Percentiles rank a stretch among this genome's conserved stretches.
Evolutionary conservation across 2,797 vertebrate genomes (phyloP).

Genomic region (Aphelocoma californica): DNA sequence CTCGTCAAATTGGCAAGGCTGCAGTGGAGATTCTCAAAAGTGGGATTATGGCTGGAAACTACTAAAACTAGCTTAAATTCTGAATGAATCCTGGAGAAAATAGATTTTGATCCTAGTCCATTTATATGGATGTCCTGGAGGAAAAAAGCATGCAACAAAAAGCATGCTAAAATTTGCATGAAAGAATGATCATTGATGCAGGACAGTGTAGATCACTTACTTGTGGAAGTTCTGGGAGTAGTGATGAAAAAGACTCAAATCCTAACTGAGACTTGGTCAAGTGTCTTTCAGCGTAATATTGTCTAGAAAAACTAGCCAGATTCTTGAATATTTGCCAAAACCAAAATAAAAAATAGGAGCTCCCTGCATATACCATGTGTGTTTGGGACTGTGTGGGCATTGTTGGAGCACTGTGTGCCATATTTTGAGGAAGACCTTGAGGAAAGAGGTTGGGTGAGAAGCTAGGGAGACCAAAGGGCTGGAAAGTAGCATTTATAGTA

Average conservation of each 20-base stretch:
- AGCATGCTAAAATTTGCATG: not conserved
- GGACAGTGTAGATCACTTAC: not conserved
- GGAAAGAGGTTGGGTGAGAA: not conserved
- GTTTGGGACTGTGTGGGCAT: not conserved
- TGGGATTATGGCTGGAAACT: not conserved
- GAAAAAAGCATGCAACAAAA: not conserved
- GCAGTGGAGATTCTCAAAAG: not conserved
- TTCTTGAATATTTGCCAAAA: not conserved
- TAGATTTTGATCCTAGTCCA: not conserved
- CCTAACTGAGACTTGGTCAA: not conserved
- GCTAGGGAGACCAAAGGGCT: not conserved
- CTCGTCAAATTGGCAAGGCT: not conserved
- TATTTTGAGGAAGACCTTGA: not conserved
- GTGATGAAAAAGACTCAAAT: not conserved
- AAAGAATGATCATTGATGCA: not conserved
- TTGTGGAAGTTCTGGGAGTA: not conserved
- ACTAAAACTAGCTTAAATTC: not conserved
- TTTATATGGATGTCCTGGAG: not conserved
- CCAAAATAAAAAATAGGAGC: not conserved
- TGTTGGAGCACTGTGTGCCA: not conserved
- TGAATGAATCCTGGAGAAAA: not conserved
- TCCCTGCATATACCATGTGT: fast-evolving
- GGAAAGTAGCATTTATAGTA: not conserved
- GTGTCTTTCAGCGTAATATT: not conserved
- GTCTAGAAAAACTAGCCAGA: not conserved